Evolutionary conservation across 2,113 vertebrate genomes (phyloP).

Genomic region (human (Homo sapiens)): GRCh38 chr15:52593001-52593500

Average conservation of each 20-base stretch:
- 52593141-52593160: background rate
- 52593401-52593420: background rate
- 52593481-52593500: conserved; percentile 25
- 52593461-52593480: background rate
- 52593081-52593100: no score
- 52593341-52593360: background rate
- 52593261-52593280: background rate
- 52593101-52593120: no score
- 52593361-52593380: conserved; percentile 14
- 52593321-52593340: background rate
- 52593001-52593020: no score
- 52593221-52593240: background rate
- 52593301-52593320: background rate
- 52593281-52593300: background rate
- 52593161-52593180: background rate
- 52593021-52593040: no score
- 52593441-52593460: background rate
- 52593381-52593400: background rate
- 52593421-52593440: background rate
- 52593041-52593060: no score
- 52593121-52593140: no score
- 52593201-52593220: background rate
- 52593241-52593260: background rate
- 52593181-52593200: background rate
- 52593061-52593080: no score